Evolutionary conservation across 2,797 vertebrate species (phyloP).

Genomic region (Austrolebias charrua): DNA sequence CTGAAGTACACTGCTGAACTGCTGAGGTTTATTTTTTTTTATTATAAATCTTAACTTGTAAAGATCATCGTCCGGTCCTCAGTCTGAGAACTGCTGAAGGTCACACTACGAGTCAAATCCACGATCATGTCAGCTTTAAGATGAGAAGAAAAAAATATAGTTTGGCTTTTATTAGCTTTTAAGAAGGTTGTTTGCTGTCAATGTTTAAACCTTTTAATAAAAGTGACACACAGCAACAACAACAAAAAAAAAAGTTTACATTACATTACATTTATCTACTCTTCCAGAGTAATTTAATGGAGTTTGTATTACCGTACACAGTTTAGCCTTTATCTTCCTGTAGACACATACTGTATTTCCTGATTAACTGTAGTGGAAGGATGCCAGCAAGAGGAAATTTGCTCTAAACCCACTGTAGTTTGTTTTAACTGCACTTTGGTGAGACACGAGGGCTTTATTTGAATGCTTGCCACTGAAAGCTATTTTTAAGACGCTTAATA

Average conservation of each 20-base stretch:
- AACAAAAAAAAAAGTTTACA: too few species aligned
- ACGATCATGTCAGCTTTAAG: neutral
- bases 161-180: constrained; percentile 8
- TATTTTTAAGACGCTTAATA: neutral
- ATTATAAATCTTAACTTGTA: constrained; percentile 1
- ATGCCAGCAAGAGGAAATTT: neutral
- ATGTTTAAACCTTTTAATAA: too few species aligned
- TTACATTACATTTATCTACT: neutral
- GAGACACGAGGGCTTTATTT: neutral
- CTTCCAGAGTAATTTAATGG: neutral
- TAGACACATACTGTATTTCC: neutral
- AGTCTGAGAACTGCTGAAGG: neutral
- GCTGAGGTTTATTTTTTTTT: constrained; percentile 29
- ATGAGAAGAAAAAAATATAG: neutral
- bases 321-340: constrained; percentile 6
- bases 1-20: constrained; percentile 29
- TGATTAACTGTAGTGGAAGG: neutral
- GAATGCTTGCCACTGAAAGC: neutral
- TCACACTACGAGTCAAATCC: constrained; percentile 12
- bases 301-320: neutral
- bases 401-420: neutral
- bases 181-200: neutral
- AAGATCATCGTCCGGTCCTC: constrained; percentile 27
- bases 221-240: too few species aligned
- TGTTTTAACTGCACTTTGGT: neutral